phyloP scores from a whole-genome alignment of 2,797 vertebrate species.

The Hapalemur alaotrensis region DNA sequence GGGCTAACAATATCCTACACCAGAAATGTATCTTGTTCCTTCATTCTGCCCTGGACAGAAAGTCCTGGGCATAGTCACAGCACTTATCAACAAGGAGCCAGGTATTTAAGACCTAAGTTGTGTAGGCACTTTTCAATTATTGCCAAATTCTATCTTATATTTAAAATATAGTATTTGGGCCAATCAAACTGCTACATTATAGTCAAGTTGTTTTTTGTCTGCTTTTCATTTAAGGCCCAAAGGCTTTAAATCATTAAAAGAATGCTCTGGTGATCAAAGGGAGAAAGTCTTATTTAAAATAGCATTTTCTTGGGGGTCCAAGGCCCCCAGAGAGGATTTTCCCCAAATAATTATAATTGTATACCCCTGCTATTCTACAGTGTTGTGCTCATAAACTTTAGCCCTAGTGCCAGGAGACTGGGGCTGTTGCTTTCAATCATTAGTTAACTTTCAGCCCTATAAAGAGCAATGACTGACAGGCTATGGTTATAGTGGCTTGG shows the following conservation, averaged over 20 bases:
- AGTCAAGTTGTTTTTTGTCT: not conserved
- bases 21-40: not conserved
- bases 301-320: not conserved
- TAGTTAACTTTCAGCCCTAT: not conserved
- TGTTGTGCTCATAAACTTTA: not conserved
- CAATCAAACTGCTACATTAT: not conserved
- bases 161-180: not conserved
- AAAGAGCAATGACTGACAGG: not conserved
- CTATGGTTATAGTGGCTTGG: not conserved
- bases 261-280: not conserved
- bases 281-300: not conserved
- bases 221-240: not conserved
- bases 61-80: not conserved
- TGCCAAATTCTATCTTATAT: not conserved
- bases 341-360: not conserved
- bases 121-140: not conserved
- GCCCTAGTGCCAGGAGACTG: not conserved
- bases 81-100: not conserved
- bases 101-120: not conserved
- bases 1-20: not conserved
- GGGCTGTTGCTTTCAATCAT: not conserved
- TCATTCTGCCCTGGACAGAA: not conserved
- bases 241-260: not conserved
- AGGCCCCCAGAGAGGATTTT: not conserved
- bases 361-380: not conserved